Evolutionary conservation across 2,888 invertebrate genomes (phyloP).

Genomic region (Agrenia bidenticulata): DNA sequence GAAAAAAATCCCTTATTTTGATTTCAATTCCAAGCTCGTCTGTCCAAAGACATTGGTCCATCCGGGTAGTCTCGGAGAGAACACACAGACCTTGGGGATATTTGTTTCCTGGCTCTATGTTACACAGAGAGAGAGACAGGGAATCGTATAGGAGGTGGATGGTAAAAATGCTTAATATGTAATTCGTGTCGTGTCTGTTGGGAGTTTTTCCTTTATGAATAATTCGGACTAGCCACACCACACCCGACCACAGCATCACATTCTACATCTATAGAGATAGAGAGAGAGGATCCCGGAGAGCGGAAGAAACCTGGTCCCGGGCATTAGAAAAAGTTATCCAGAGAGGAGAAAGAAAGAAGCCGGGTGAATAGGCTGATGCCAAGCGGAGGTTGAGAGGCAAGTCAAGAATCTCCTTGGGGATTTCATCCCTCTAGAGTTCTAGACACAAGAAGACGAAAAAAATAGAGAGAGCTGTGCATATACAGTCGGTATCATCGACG

Average conservation of each 20-base stretch:
- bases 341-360: constrained; percentile 9
- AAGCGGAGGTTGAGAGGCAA: not conserved
- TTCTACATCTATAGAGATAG: not conserved
- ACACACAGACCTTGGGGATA: not conserved
- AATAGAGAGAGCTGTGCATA: not conserved
- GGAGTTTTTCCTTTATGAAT: constrained; percentile 34
- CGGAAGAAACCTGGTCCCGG: not conserved
- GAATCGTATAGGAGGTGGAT: not conserved
- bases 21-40: constrained; percentile 12
- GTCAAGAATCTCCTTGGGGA: constrained; percentile 10
- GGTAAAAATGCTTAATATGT: constrained; percentile 29
- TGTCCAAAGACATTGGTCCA: not conserved
- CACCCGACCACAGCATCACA: constrained; percentile 16
- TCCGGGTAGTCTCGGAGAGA: not conserved
- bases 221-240: constrained; percentile 30
- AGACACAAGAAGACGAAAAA: constrained; percentile 7
- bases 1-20: not conserved
- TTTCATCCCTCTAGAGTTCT: constrained; percentile 15
- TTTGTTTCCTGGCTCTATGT: constrained; percentile 4
- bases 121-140: too few relatives aligned
- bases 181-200: constrained; percentile 36
- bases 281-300: not conserved
- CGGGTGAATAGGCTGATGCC: constrained; percentile 5
- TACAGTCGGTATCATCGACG: not conserved
- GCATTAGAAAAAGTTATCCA: constrained; percentile 15